These are phyloP conservation scores for Microplitis mediator DNA, from an alignment of 1,140 invertebrate species.

Conservation along the genomic window DNA sequence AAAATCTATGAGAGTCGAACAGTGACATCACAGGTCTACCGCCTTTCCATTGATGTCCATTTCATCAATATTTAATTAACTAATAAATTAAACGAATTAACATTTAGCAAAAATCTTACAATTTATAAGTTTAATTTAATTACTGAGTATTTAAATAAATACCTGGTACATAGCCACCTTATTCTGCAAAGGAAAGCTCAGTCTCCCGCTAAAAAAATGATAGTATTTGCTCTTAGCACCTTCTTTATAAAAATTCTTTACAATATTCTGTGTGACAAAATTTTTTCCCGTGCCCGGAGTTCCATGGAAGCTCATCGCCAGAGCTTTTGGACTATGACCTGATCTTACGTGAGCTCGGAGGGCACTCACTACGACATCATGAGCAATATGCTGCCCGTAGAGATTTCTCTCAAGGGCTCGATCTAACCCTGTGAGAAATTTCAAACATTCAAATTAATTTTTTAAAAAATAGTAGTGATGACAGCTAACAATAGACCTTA, in stretches of 20 bases:
- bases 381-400: slow-evolving; percentile 74
- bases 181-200: slow-evolving; percentile 73
- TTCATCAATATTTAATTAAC: no score
- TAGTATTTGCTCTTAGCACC: slow-evolving; percentile 81
- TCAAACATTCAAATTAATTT: background rate
- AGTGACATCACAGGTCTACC: background rate
- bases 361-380: slow-evolving; percentile 63
- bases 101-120: no score
- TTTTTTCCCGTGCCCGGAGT: slow-evolving; percentile 87
- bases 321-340: slow-evolving; percentile 67
- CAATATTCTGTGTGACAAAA: slow-evolving; percentile 83
- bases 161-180: slow-evolving; percentile 63
- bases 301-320: slow-evolving; percentile 80
- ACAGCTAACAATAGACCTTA: background rate
- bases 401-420: slow-evolving; percentile 49
- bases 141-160: slow-evolving; percentile 28
- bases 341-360: slow-evolving; percentile 62
- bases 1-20: background rate
- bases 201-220: slow-evolving; percentile 79
- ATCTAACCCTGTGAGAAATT: background rate
- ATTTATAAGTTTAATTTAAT: slow-evolving; percentile 10
- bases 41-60: no score
- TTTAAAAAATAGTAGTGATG: no score
- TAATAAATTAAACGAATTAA: no score
- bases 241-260: slow-evolving; percentile 73